Percentiles rank a stretch among this genome's conserved stretches.
Evolutionary conservation across 2,888 invertebrate species (phyloP).

Genomic region (Melieria picta): DNA sequence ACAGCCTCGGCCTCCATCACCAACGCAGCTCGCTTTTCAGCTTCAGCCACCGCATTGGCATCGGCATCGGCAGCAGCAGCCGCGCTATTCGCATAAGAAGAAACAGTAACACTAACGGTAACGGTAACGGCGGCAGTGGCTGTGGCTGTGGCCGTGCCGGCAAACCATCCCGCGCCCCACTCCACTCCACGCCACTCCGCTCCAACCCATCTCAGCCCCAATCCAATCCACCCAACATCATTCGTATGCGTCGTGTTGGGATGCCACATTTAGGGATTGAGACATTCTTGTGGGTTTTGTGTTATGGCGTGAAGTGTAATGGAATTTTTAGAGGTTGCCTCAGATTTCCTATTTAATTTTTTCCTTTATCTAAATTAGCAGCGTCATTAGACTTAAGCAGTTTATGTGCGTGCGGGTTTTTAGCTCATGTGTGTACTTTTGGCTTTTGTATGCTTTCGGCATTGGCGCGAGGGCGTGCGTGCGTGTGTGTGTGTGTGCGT

Average conservation of each 20-base stretch:
- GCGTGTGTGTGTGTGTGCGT: background rate
- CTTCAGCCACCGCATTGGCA: background rate
- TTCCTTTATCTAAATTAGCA: constrained; percentile 59
- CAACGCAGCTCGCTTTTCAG: background rate
- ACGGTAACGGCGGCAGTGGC: no score
- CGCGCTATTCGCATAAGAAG: no score
- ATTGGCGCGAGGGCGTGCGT: background rate
- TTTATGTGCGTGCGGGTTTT: constrained; percentile 35
- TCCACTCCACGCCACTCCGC: background rate
- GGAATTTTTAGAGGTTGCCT: constrained; percentile 59
- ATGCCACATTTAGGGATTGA: constrained; percentile 57
- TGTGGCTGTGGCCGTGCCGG: background rate
- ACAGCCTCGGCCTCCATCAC: background rate
- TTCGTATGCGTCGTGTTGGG: constrained; percentile 33
- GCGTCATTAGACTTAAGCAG: constrained; percentile 39
- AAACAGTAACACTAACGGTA: no score
- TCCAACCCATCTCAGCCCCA: background rate
- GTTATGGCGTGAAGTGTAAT: constrained; percentile 61
- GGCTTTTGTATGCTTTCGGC: no score
- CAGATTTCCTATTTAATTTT: constrained; percentile 35
- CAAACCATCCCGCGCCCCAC: constrained; percentile 25
- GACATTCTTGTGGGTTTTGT: constrained; percentile 58
- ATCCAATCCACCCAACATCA: background rate
- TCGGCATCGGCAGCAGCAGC: constrained; percentile 1
- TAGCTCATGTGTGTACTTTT: constrained; percentile 10